phyloP scores from a whole-genome alignment of 2,113 vertebrate genomes.

The Rhegmatorhina hoffmannsi region DNA sequence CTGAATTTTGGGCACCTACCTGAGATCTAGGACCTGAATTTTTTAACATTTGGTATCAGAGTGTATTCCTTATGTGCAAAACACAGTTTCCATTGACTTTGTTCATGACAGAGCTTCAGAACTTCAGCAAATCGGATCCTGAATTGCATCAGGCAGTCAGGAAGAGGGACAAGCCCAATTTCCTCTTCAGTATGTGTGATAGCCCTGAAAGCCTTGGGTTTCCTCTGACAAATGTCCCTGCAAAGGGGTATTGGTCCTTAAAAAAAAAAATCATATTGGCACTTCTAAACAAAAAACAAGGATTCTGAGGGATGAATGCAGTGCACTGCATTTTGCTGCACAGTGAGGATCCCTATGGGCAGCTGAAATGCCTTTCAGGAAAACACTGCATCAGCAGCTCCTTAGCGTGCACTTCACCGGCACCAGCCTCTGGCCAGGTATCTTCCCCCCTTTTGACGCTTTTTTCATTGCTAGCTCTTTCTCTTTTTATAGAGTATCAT shows the following conservation, averaged over 20 bases:
- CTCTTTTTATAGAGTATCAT: not conserved
- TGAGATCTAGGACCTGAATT: not conserved
- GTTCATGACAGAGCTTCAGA: not conserved
- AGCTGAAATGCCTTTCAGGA: not conserved
- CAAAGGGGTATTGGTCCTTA: not conserved
- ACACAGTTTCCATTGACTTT: not conserved
- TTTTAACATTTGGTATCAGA: not conserved
- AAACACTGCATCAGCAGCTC: not conserved
- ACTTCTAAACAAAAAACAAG: not conserved
- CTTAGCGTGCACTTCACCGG: not conserved
- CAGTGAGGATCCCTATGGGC: not conserved
- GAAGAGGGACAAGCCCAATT: not conserved
- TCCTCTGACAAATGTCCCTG: not conserved
- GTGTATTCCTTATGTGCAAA: not conserved
- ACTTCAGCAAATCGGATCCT: not conserved
- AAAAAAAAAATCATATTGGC: not conserved
- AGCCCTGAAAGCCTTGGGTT: not conserved
- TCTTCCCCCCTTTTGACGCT: not conserved
- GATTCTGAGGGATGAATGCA: not conserved
- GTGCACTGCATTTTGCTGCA: not conserved
- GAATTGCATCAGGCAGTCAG: not conserved
- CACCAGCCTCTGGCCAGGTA: not conserved
- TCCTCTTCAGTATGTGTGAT: not conserved
- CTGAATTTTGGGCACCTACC: not conserved
- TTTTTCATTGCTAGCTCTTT: not conserved